phyloP scores from a whole-genome alignment of 2,797 vertebrate species.

The Margarornis squamiger region DNA sequence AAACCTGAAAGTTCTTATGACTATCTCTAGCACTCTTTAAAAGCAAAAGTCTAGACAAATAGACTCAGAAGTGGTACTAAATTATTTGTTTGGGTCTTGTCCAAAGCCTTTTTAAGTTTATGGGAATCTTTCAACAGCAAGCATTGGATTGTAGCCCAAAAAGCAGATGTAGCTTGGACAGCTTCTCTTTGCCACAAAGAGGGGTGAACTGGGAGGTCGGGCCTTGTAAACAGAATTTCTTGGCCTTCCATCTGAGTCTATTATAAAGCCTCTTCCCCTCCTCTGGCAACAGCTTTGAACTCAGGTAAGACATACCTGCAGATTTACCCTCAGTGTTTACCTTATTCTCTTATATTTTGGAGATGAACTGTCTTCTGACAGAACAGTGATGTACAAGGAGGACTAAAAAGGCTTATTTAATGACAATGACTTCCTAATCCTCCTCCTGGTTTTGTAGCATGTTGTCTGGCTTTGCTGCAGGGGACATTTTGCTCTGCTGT shows the following conservation, averaged over 20 bases:
- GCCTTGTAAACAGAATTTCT: not conserved
- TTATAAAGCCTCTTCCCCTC: not conserved
- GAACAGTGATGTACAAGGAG: not conserved
- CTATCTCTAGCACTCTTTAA: not conserved
- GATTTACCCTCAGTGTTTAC: not conserved
- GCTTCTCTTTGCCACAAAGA: not conserved
- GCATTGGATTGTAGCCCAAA: slow-evolving; percentile 24
- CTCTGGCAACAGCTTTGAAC: not conserved
- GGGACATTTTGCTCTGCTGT: not conserved
- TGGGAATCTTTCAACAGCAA: slow-evolving; percentile 11
- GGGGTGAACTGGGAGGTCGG: not conserved
- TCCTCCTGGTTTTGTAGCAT: not conserved
- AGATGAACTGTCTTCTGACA: not conserved
- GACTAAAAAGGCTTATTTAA: not conserved
- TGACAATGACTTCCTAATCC: not conserved
- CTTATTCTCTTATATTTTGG: not conserved
- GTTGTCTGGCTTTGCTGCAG: not conserved
- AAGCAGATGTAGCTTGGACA: slow-evolving; percentile 1
- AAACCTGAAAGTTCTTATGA: not conserved
- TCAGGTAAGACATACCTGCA: not conserved
- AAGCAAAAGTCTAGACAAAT: not conserved
- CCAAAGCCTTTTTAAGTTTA: slow-evolving; percentile 6
- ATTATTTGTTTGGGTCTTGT: slow-evolving; percentile 1
- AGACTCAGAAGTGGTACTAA: not conserved
- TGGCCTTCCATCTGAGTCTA: not conserved